These are phyloP conservation scores for Tragelaphus buxtoni DNA, from an alignment of 2,113 vertebrate genomes.

Conservation along the genomic window DNA sequence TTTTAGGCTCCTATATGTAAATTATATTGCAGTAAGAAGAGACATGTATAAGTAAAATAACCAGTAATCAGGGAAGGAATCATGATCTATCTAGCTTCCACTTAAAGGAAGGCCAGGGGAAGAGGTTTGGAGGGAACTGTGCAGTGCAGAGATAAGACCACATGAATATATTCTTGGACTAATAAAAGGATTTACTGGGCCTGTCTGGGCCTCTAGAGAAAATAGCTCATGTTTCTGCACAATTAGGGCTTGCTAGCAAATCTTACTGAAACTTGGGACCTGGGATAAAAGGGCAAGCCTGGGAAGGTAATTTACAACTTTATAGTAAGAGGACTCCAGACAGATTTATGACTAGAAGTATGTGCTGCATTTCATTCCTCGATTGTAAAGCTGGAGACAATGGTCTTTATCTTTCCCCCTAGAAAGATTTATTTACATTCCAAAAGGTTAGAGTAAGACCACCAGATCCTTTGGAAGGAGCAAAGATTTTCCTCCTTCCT, in stretches of 20 bases:
- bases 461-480: neutral
- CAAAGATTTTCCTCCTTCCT: neutral
- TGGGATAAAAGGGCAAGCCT: neutral
- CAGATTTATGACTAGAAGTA: neutral
- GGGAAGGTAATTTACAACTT: neutral
- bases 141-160: neutral
- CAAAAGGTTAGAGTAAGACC: neutral
- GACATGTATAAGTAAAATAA: neutral
- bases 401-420: neutral
- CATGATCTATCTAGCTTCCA: neutral
- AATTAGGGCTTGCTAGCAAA: neutral
- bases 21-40: neutral
- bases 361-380: neutral
- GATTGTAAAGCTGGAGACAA: constrained; percentile 13
- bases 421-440: neutral
- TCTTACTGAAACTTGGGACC: neutral
- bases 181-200: neutral
- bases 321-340: neutral
- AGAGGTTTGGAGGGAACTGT: neutral
- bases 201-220: neutral
- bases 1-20: neutral
- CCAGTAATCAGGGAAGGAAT: neutral
- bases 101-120: neutral
- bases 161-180: neutral
- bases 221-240: neutral